These are phyloP conservation scores for Dromius quadrimaculatus DNA, from an alignment of 2,888 invertebrate species.

Conservation along the genomic window DNA sequence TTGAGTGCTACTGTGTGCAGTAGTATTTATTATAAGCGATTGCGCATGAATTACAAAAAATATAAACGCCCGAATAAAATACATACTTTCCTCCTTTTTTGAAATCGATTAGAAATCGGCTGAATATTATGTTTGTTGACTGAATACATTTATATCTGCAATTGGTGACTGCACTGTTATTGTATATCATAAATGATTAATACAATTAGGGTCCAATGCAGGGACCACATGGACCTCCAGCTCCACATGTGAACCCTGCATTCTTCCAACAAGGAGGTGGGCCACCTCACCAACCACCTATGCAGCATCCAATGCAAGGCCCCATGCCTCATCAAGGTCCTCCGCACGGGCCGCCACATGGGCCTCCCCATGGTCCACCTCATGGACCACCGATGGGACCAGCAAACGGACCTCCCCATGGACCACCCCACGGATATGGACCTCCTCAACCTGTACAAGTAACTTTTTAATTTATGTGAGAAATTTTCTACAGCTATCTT, in stretches of 20 bases:
- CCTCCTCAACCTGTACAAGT: conserved; percentile 64
- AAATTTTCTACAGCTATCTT: background rate
- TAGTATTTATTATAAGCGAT: too few relatives aligned
- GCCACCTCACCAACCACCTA: conserved; percentile 69
- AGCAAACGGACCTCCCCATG: conserved; percentile 69
- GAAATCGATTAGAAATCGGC: too few relatives aligned
- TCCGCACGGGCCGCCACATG: conserved; percentile 75
- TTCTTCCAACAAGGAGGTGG: conserved; percentile 87
- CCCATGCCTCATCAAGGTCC: conserved; percentile 67
- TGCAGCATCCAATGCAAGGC: conserved; percentile 71
- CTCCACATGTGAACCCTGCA: conserved; percentile 96
- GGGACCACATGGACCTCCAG: conserved; percentile 76
- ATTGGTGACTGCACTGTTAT: too few relatives aligned
- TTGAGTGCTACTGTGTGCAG: background rate
- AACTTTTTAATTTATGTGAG: background rate
- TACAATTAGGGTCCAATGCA: conserved; percentile 63
- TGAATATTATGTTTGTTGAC: too few relatives aligned
- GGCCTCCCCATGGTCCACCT: conserved; percentile 75
- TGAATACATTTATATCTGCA: too few relatives aligned
- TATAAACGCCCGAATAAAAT: too few relatives aligned
- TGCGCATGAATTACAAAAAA: too few relatives aligned
- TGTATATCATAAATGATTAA: too few relatives aligned
- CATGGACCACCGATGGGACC: conserved; percentile 78
- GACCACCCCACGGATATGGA: conserved; percentile 70
- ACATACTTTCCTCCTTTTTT: too few relatives aligned